These are phyloP conservation scores for Coenonympha glycerion DNA, from an alignment of 2,888 invertebrate genomes.

Conservation along the genomic window DNA sequence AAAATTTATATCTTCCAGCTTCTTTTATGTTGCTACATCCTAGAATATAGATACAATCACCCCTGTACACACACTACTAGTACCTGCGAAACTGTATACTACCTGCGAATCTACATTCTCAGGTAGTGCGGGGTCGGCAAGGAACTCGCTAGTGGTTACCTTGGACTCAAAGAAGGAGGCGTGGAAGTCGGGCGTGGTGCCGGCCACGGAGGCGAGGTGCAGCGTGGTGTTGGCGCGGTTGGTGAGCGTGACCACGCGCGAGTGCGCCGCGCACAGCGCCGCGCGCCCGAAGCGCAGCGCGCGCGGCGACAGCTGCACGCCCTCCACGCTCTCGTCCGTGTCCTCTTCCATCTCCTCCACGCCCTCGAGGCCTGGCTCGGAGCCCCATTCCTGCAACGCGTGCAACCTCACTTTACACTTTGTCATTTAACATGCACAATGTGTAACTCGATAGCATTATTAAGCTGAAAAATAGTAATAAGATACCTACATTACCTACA, in stretches of 20 bases:
- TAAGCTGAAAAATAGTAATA: no score
- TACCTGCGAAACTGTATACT: no score
- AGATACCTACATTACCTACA: no score
- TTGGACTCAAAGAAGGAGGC: constrained; percentile 98
- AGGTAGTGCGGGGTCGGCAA: neutral
- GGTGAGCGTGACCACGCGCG: constrained; percentile 89
- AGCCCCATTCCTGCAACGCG: constrained; percentile 51
- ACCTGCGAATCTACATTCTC: no score
- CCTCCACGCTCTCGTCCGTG: constrained; percentile 32
- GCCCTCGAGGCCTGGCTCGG: constrained; percentile 32
- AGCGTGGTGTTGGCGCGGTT: constrained; percentile 93
- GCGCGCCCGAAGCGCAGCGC: constrained; percentile 75
- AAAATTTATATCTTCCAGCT: no score
- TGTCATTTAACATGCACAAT: no score
- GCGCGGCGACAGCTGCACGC: constrained; percentile 64
- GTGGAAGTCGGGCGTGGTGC: constrained; percentile 95
- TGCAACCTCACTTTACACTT: no score
- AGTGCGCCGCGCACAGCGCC: constrained; percentile 90
- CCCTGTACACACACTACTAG: no score
- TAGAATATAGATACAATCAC: no score
- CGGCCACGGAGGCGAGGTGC: constrained; percentile 94
- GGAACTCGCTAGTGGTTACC: constrained; percentile 74
- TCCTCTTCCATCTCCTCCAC: constrained; percentile 31
- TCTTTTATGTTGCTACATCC: no score
- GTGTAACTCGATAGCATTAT: no score